Evolutionary conservation across 2,888 invertebrate species (phyloP).

Genomic region (Linyphia triangularis): DNA sequence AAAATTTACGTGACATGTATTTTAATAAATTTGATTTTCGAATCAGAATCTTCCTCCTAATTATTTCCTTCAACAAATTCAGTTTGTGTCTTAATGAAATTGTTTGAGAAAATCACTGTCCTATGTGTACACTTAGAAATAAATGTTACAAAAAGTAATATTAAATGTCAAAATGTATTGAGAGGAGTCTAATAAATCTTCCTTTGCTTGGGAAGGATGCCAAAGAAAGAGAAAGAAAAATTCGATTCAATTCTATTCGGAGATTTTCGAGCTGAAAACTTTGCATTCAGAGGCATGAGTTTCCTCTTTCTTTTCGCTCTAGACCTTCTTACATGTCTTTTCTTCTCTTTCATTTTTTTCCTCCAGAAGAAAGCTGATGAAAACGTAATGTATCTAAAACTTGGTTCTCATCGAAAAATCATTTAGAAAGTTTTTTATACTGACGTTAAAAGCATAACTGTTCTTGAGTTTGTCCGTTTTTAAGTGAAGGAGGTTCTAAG

Average conservation of each 20-base stretch:
- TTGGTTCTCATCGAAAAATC: slow-evolving; percentile 43
- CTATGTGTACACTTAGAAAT: slow-evolving; percentile 33
- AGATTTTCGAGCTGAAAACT: slow-evolving; percentile 40
- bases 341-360: neutral
- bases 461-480: slow-evolving; percentile 37
- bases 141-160: slow-evolving; percentile 61
- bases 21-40: slow-evolving; percentile 26
- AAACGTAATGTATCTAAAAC: slow-evolving; percentile 47
- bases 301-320: slow-evolving; percentile 43
- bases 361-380: slow-evolving; percentile 32
- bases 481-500: slow-evolving; percentile 12
- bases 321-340: slow-evolving; percentile 24
- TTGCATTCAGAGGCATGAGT: slow-evolving; percentile 34
- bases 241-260: slow-evolving; percentile 42
- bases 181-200: slow-evolving; percentile 50
- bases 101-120: neutral
- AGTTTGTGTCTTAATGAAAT: slow-evolving; percentile 35
- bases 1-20: slow-evolving; percentile 2
- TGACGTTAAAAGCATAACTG: slow-evolving; percentile 37
- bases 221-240: slow-evolving; percentile 47
- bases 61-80: slow-evolving; percentile 29
- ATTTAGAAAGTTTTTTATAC: slow-evolving; percentile 35
- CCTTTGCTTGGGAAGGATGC: slow-evolving; percentile 32
- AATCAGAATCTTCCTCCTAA: slow-evolving; percentile 6
- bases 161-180: slow-evolving; percentile 49